Conservation (phyloP, 2,888 invertebrate species). For the Nemapogon koenigi region DNA sequence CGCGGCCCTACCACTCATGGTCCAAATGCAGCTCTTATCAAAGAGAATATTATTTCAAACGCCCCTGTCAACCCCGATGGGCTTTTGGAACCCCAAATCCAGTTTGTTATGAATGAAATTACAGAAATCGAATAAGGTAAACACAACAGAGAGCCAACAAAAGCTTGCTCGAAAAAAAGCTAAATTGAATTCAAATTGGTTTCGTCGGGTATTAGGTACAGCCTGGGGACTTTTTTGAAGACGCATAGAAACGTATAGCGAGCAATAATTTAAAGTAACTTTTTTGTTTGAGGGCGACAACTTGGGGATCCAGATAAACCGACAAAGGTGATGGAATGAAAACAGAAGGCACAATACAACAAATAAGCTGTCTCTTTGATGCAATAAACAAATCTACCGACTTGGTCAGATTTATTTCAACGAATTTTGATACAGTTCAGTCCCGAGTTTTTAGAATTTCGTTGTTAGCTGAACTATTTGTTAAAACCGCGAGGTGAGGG, state of each 20-base stretch:
- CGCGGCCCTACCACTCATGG: conserved; percentile 46
- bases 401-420: not conserved
- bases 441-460: not conserved
- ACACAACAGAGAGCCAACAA: conserved; percentile 64
- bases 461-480: conserved; percentile 8
- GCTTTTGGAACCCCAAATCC: conserved; percentile 61
- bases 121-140: conserved; percentile 66
- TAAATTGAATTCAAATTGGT: conserved; percentile 66
- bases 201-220: conserved; percentile 61
- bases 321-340: conserved; percentile 38
- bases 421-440: not conserved
- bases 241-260: conserved; percentile 37
- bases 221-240: conserved; percentile 54
- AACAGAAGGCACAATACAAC: conserved; percentile 28
- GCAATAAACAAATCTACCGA: not conserved
- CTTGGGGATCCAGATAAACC: conserved; percentile 20
- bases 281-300: conserved; percentile 46
- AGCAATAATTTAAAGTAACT: conserved; percentile 54
- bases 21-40: conserved; percentile 51
- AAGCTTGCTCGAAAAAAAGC: conserved; percentile 61
- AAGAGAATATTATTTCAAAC: conserved; percentile 66
- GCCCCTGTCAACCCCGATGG: conserved; percentile 59
- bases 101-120: conserved; percentile 66
- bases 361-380: conserved; percentile 14
- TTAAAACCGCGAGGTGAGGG: conserved; percentile 11